Evolutionary conservation across 37 sponge, comb jelly and placozoan genomes (phyloP).

Genomic region (Oscarella lobularis): DNA sequence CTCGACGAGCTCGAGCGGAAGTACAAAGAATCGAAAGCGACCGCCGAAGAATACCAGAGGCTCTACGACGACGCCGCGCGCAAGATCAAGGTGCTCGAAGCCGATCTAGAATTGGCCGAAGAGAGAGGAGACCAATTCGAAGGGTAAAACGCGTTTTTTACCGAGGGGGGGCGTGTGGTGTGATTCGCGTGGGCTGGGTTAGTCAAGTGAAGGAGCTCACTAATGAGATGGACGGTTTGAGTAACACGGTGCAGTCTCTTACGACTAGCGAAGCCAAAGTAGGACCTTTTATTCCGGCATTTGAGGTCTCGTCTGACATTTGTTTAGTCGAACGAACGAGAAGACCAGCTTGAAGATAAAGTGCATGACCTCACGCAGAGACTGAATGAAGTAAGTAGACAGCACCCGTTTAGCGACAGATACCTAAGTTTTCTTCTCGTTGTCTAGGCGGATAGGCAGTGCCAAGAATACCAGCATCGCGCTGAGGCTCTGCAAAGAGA

Average conservation of each 20-base stretch:
- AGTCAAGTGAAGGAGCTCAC: too few relatives aligned
- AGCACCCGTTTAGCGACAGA: too few relatives aligned
- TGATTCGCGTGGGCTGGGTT: too few relatives aligned
- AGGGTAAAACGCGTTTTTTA: background rate
- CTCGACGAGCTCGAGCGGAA: background rate
- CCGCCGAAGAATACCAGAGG: background rate
- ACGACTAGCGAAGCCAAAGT: background rate
- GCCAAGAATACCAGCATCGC: background rate
- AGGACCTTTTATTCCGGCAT: background rate
- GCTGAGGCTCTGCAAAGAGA: background rate
- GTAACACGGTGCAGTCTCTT: background rate
- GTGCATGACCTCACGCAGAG: background rate
- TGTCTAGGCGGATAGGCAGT: background rate
- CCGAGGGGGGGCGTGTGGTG: too few relatives aligned
- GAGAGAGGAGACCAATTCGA: background rate
- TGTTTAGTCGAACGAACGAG: background rate
- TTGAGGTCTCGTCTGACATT: background rate
- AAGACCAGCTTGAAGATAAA: background rate
- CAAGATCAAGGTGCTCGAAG: background rate
- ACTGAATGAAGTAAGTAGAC: background rate
- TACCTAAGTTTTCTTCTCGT: too few relatives aligned
- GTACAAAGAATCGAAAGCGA: background rate
- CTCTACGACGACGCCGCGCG: background rate
- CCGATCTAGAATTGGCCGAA: background rate
- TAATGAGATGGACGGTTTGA: background rate